Evolutionary conservation across 2,113 vertebrate genomes (phyloP).

Genomic region (Pardalotus punctatus): DNA sequence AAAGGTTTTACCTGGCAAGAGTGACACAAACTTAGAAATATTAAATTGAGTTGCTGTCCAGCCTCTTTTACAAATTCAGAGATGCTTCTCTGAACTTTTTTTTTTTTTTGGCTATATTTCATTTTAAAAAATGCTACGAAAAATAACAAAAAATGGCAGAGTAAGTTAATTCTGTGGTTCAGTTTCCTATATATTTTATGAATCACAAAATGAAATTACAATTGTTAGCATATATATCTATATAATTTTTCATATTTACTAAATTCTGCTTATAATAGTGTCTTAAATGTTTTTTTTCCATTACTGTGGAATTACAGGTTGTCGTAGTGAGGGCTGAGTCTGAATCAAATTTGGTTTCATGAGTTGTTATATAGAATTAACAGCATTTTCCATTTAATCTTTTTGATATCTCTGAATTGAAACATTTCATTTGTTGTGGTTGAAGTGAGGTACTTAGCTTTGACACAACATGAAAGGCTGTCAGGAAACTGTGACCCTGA

Average conservation of each 20-base stretch:
- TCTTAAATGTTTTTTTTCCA: neutral
- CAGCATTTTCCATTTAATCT: neutral
- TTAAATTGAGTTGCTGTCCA: neutral
- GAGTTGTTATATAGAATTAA: neutral
- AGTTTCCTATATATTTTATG: neutral
- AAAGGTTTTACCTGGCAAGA: neutral
- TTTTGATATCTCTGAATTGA: neutral
- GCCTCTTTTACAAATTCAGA: neutral
- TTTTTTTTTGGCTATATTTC: neutral
- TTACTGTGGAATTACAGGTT: neutral
- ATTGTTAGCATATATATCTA: neutral
- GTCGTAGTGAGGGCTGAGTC: neutral
- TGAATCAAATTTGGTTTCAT: neutral
- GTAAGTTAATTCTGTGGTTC: neutral
- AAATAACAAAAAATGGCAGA: neutral
- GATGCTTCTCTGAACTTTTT: neutral
- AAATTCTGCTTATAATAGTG: neutral
- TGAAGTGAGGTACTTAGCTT: neutral
- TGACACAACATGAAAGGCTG: neutral
- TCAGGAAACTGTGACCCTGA: neutral
- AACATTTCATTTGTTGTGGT: neutral
- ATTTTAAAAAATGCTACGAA: neutral
- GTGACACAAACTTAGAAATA: neutral
- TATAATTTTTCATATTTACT: neutral
- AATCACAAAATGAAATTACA: neutral